phyloP scores from a whole-genome alignment of 2,797 vertebrate species.

The Hippopotamyrus pictus region DNA sequence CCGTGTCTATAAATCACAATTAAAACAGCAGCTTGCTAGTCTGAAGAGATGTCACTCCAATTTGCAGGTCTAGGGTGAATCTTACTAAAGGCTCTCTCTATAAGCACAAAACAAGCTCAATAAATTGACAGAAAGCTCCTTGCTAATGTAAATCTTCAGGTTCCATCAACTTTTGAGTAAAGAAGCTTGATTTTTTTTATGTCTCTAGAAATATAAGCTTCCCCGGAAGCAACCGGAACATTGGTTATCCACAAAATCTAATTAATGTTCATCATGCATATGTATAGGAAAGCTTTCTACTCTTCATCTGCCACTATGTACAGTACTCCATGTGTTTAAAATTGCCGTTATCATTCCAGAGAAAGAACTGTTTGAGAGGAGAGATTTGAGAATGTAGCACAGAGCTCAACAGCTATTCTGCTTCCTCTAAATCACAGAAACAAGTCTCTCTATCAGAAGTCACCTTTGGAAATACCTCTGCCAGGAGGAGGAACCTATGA shows the following conservation, averaged over 20 bases:
- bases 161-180: not conserved
- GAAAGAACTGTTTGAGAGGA: not conserved
- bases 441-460: not conserved
- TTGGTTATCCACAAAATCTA: not conserved
- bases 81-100: not conserved
- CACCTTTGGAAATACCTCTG: not conserved
- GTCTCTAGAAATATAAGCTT: not conserved
- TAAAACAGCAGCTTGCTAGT: not conserved
- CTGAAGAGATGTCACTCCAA: not conserved
- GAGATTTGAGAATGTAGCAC: not conserved
- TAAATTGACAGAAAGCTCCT: not conserved
- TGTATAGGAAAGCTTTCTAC: not conserved
- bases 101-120: not conserved
- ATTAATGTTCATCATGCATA: not conserved
- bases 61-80: not conserved
- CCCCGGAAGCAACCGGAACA: not conserved
- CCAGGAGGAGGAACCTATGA: slow-evolving; percentile 1
- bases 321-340: not conserved
- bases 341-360: not conserved
- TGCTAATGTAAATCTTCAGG: not conserved
- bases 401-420: not conserved
- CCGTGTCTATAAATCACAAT: not conserved
- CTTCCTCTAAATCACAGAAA: not conserved
- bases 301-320: not conserved
- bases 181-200: not conserved